phyloP scores from a whole-genome alignment of 2,113 vertebrate species.

The Calyptomena viridis region DNA sequence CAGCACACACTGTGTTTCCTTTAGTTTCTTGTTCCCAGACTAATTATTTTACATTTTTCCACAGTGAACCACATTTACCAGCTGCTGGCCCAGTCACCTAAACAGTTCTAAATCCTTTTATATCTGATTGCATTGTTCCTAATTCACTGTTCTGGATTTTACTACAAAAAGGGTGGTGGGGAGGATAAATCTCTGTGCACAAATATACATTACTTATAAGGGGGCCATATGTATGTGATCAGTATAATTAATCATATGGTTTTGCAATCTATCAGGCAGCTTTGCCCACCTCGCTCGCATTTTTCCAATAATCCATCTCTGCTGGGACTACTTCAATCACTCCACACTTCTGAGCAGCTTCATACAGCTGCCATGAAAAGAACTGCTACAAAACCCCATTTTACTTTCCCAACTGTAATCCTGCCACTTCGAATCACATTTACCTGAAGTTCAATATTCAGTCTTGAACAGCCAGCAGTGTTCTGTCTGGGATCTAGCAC shows the following conservation, averaged over 20 bases:
- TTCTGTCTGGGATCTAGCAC: neutral
- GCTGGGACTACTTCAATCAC: constrained; percentile 50
- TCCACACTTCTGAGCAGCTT: constrained; percentile 38
- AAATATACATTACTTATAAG: constrained; percentile 48
- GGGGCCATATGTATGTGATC: constrained; percentile 44
- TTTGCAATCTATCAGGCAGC: constrained; percentile 56
- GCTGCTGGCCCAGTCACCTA: constrained; percentile 78
- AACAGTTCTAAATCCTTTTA: constrained; percentile 64
- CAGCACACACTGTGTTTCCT: constrained; percentile 42
- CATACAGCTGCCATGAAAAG: constrained; percentile 31
- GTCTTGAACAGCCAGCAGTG: neutral
- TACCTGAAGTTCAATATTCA: constrained; percentile 18
- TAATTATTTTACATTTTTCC: constrained; percentile 84
- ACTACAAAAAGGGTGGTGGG: neutral
- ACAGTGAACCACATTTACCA: constrained; percentile 75
- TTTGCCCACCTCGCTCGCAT: constrained; percentile 49
- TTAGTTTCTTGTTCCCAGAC: constrained; percentile 78
- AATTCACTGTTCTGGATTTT: constrained; percentile 51
- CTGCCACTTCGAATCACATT: constrained; percentile 9
- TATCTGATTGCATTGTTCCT: constrained; percentile 43
- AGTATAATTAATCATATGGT: constrained; percentile 61
- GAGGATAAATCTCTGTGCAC: constrained; percentile 38
- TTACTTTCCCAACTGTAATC: constrained; percentile 1
- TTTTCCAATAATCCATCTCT: constrained; percentile 55
- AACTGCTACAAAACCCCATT: neutral